Percentiles rank a stretch among this genome's conserved stretches.
These are phyloP conservation scores for Hyphantria cunea DNA, from an alignment of 1,140 invertebrate genomes.

Conservation along the genomic window DNA sequence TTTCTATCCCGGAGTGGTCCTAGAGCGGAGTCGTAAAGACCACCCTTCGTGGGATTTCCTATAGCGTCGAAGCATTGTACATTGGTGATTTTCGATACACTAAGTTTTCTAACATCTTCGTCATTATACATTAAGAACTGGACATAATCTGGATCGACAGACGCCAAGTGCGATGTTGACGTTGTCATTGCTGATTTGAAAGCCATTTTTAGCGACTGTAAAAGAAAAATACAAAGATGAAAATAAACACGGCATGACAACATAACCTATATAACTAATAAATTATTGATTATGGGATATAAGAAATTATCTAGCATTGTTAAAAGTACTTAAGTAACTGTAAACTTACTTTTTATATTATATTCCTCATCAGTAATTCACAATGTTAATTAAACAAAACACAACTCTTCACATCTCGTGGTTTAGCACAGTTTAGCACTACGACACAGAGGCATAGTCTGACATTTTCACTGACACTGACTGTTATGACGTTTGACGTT, in stretches of 20 bases:
- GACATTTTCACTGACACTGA: too few species aligned
- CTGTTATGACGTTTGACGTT: too few species aligned
- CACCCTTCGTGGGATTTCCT: conserved; percentile 90
- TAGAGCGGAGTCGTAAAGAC: conserved; percentile 93
- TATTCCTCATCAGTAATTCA: background rate
- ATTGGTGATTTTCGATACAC: conserved; percentile 93
- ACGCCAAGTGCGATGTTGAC: conserved; percentile 48
- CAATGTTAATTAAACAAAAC: background rate
- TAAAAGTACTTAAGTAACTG: too few species aligned
- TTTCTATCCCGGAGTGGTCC: conserved; percentile 84
- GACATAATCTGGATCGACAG: conserved; percentile 80
- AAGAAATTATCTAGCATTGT: too few species aligned
- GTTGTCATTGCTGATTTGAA: conserved; percentile 51
- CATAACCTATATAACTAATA: conserved; percentile 35
- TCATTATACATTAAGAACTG: conserved; percentile 88
- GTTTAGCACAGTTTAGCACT: too few species aligned
- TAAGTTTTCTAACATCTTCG: conserved; percentile 93
- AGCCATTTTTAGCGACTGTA: conserved; percentile 55
- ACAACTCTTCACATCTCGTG: too few species aligned
- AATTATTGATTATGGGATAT: too few species aligned
- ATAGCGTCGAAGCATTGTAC: conserved; percentile 92
- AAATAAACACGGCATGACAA: conserved; percentile 32
- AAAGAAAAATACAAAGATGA: conserved; percentile 18
- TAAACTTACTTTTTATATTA: conserved; percentile 17
- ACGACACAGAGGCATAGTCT: too few species aligned